Percentiles rank a stretch among this genome's conserved stretches.
Evolutionary conservation across 2,888 invertebrate genomes (phyloP).

Genomic region (Hydriomena furcata): DNA sequence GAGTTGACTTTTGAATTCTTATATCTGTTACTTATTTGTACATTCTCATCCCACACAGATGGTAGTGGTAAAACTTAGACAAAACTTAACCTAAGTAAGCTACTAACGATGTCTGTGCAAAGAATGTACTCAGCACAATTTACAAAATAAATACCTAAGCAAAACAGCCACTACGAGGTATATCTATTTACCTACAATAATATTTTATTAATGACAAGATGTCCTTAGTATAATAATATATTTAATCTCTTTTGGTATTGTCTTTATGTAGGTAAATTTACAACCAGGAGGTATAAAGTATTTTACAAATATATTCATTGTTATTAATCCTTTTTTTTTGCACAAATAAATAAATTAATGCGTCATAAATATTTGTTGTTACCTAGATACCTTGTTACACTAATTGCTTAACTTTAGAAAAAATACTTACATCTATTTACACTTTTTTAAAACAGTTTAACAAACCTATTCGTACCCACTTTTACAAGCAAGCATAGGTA

Average conservation of each 20-base stretch:
- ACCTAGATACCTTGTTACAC: not conserved
- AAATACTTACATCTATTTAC: conserved; percentile 31
- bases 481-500: not conserved
- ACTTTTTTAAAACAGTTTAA: conserved; percentile 11
- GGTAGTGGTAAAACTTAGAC: conserved; percentile 17
- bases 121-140: conserved; percentile 17
- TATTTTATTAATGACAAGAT: conserved; percentile 1
- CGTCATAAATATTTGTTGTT: conserved; percentile 1
- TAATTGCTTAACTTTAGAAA: conserved; percentile 15
- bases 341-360: not conserved
- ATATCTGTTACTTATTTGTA: not conserved
- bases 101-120: conserved; percentile 10
- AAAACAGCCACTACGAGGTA: conserved; percentile 10
- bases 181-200: conserved; percentile 4
- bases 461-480: conserved; percentile 1
- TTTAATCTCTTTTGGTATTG: conserved; percentile 21
- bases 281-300: not conserved
- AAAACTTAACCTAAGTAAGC: conserved; percentile 26
- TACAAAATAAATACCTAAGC: conserved; percentile 18
- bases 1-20: not conserved
- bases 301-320: conserved; percentile 10
- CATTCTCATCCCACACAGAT: not conserved
- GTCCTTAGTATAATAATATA: not conserved
- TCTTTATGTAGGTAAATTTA: conserved; percentile 15
- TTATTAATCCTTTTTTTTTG: not conserved